A percentile compares a stretch with the other conserved stretches of the same genome.
These are phyloP conservation scores for Chloebia gouldiae DNA, from an alignment of 2,113 vertebrate genomes.

Conservation along the genomic window DNA sequence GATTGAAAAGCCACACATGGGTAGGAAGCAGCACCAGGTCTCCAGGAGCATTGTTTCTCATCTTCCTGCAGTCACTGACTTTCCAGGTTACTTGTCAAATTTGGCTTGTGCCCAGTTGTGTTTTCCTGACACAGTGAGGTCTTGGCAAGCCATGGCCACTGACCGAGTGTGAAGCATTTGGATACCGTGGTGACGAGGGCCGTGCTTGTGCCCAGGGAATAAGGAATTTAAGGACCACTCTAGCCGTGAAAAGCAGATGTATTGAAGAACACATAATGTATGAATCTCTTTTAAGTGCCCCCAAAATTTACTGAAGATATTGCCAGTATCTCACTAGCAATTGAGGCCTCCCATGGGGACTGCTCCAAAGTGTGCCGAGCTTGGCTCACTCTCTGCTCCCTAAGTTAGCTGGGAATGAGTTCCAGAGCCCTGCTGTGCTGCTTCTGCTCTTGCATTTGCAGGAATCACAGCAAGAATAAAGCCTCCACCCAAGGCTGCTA, in stretches of 20 bases:
- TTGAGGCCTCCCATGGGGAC: neutral
- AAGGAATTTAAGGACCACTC: neutral
- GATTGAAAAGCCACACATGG: neutral
- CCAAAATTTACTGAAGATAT: neutral
- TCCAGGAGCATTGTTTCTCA: neutral
- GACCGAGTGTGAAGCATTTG: neutral
- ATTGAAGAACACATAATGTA: neutral
- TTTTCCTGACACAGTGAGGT: neutral
- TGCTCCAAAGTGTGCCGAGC: neutral
- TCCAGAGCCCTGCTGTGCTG: slow-evolving; percentile 27
- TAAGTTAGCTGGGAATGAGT: slow-evolving; percentile 24
- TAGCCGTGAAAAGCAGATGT: neutral
- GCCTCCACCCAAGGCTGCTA: neutral
- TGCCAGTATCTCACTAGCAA: neutral
- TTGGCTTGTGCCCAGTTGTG: neutral
- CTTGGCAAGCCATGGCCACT: neutral
- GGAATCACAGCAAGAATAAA: neutral
- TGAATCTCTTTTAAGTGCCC: slow-evolving; percentile 1
- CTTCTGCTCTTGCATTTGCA: slow-evolving; percentile 30
- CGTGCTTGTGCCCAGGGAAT: neutral
- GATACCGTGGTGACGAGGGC: neutral
- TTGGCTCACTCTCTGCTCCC: neutral
- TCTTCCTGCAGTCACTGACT: neutral
- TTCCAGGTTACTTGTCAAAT: slow-evolving; percentile 2
- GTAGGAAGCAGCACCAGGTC: neutral